These are phyloP conservation scores for Haliclystus octoradiatus DNA, from an alignment of 30 jellyfish, hydroid and myxozoan genomes.

Conservation along the genomic window DNA sequence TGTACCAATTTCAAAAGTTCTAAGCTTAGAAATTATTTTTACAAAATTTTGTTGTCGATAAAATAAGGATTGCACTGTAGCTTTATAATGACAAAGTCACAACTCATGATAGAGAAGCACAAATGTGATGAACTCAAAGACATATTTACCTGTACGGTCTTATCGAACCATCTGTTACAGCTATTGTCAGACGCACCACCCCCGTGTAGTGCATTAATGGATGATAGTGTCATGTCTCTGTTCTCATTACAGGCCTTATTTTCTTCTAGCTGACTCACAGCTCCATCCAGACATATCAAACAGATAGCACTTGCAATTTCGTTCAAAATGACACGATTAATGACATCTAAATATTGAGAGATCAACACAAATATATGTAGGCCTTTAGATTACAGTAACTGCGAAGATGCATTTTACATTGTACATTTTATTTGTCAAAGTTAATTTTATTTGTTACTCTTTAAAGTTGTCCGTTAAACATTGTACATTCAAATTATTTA, in stretches of 20 bases:
- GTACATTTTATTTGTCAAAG: too few relatives aligned
- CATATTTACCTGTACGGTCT: constrained; percentile 51
- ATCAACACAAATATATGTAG: too few relatives aligned
- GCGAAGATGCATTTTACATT: too few relatives aligned
- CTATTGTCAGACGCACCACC: constrained; percentile 74
- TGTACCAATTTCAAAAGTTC: too few relatives aligned
- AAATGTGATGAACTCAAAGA: background rate
- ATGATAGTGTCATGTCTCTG: constrained; percentile 11
- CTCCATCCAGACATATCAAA: constrained; percentile 63
- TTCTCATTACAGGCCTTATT: constrained; percentile 17
- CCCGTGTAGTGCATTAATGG: constrained; percentile 66
- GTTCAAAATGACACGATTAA: constrained; percentile 46
- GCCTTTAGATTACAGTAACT: too few relatives aligned
- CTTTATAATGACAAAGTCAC: background rate
- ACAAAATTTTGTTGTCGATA: too few relatives aligned
- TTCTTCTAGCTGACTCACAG: constrained; percentile 31
- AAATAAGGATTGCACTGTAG: too few relatives aligned
- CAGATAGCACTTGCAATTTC: constrained; percentile 51
- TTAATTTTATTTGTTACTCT: too few relatives aligned
- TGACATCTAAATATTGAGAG: constrained; percentile 56
- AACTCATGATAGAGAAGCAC: background rate
- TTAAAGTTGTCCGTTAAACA: too few relatives aligned
- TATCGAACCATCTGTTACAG: constrained; percentile 82
- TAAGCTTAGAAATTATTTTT: too few relatives aligned
- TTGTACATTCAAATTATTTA: too few relatives aligned